These are phyloP conservation scores for Drosophila miranda DNA, from an alignment of 1,140 invertebrate species.

Conservation along the genomic window DNA sequence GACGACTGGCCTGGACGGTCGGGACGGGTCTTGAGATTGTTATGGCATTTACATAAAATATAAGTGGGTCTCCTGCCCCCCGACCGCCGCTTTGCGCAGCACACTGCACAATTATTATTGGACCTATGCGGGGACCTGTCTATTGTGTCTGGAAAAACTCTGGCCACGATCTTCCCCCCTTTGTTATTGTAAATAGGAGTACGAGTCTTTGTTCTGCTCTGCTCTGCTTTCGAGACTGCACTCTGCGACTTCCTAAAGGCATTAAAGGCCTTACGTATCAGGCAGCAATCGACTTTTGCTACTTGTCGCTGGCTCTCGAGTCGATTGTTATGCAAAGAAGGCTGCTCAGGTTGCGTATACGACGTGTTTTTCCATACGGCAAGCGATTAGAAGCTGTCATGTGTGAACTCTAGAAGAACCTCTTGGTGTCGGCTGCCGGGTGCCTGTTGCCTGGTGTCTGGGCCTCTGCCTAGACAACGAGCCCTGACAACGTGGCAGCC, in stretches of 20 bases:
- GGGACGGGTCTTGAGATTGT: slow-evolving; percentile 52
- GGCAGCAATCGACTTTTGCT: slow-evolving; percentile 14
- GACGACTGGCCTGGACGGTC: slow-evolving; percentile 30
- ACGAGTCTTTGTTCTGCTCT: slow-evolving; percentile 33
- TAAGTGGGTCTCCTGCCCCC: slow-evolving; percentile 47
- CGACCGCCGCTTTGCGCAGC: slow-evolving; percentile 2
- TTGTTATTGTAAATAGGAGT: slow-evolving; percentile 67
- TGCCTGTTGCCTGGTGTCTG: too few relatives aligned
- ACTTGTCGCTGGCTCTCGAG: slow-evolving; percentile 61
- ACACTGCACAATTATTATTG: slow-evolving; percentile 72
- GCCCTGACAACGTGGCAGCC: slow-evolving; percentile 40
- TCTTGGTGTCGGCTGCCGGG: background rate
- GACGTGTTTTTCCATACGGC: slow-evolving; percentile 62
- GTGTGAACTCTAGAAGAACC: slow-evolving; percentile 46
- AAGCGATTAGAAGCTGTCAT: slow-evolving; percentile 11
- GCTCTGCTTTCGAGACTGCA: slow-evolving; percentile 30
- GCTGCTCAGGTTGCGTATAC: slow-evolving; percentile 73
- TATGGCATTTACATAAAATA: slow-evolving; percentile 79
- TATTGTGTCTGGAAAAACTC: slow-evolving; percentile 55
- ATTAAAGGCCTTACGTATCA: slow-evolving; percentile 50
- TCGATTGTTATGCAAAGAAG: slow-evolving; percentile 69
- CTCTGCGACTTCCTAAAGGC: slow-evolving; percentile 72
- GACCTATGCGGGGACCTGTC: slow-evolving; percentile 53
- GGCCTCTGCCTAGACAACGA: slow-evolving; percentile 34
- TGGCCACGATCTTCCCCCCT: slow-evolving; percentile 53